These are phyloP conservation scores for Gymnosoma rotundatum DNA, from an alignment of 2,888 invertebrate species.

Conservation along the genomic window DNA sequence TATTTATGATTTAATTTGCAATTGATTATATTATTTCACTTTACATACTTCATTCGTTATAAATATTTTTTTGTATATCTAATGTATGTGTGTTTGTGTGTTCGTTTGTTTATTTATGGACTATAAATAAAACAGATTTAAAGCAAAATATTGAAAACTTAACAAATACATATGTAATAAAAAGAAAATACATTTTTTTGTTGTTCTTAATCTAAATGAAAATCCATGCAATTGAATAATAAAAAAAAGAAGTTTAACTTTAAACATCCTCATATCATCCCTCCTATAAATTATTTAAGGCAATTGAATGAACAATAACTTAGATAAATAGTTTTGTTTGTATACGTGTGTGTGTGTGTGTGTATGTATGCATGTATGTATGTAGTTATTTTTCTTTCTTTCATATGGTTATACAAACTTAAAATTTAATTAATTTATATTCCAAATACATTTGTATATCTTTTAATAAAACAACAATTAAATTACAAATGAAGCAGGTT, in stretches of 20 bases:
- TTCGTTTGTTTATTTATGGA: conserved; percentile 3
- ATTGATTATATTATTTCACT: conserved; percentile 29
- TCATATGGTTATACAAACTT: conserved; percentile 20
- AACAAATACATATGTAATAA: conserved; percentile 69
- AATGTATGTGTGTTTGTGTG: not conserved
- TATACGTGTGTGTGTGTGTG: not conserved
- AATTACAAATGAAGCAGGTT: conserved; percentile 23
- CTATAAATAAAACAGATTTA: conserved; percentile 46
- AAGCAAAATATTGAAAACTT: conserved; percentile 32
- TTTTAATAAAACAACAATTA: conserved; percentile 17
- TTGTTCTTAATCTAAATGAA: conserved; percentile 53
- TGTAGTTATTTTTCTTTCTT: not conserved
- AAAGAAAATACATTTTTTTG: conserved; percentile 65
- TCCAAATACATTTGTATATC: conserved; percentile 14
- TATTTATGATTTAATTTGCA: conserved; percentile 70
- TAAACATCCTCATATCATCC: not conserved
- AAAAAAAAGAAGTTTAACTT: not conserved
- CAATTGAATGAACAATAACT: not conserved
- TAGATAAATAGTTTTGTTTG: not conserved
- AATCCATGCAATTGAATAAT: not conserved
- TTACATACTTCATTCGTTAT: conserved; percentile 34
- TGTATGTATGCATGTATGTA: not conserved
- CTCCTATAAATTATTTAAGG: not conserved
- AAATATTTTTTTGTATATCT: not conserved
- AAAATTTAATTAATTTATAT: conserved; percentile 24